These are phyloP conservation scores for Zaprionus obscuricornis DNA, from an alignment of 2,888 invertebrate species.

Conservation along the genomic window DNA sequence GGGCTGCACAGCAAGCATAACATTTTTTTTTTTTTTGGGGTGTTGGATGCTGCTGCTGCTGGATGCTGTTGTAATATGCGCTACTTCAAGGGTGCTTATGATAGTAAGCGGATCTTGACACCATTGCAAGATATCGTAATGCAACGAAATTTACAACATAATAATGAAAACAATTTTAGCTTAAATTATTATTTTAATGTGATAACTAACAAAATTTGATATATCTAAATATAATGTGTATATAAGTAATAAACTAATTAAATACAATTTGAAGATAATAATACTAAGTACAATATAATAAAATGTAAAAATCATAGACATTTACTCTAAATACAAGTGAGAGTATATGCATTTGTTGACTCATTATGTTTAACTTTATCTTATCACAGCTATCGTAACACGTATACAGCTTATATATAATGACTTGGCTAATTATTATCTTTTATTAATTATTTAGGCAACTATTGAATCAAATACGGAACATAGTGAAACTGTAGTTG, in stretches of 20 bases:
- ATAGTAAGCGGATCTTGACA: conserved; percentile 32
- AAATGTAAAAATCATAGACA: not conserved
- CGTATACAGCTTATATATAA: conserved; percentile 13
- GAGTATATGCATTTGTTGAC: not conserved
- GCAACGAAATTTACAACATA: too few species aligned
- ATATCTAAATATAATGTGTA: too few species aligned
- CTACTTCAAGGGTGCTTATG: conserved; percentile 30
- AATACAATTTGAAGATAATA: too few species aligned
- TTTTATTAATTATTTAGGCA: conserved; percentile 58
- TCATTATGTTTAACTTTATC: too few species aligned
- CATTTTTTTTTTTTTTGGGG: too few species aligned
- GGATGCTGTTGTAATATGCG: too few species aligned
- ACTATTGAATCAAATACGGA: conserved; percentile 20
- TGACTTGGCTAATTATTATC: conserved; percentile 46
- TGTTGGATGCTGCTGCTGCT: conserved; percentile 38
- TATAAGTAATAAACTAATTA: too few species aligned
- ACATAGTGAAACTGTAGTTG: conserved; percentile 14
- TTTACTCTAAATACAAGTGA: not conserved
- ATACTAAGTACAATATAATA: too few species aligned
- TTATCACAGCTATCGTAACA: conserved; percentile 42
- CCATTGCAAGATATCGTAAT: too few species aligned
- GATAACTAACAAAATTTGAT: too few species aligned
- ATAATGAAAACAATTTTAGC: too few species aligned
- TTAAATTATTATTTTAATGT: too few species aligned
- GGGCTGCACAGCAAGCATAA: conserved; percentile 57